Percentiles rank a stretch among this genome's conserved stretches.
Evolutionary conservation across 1,140 invertebrate species (phyloP).

Genomic region (Scaptodrosophila lebanonensis): DNA sequence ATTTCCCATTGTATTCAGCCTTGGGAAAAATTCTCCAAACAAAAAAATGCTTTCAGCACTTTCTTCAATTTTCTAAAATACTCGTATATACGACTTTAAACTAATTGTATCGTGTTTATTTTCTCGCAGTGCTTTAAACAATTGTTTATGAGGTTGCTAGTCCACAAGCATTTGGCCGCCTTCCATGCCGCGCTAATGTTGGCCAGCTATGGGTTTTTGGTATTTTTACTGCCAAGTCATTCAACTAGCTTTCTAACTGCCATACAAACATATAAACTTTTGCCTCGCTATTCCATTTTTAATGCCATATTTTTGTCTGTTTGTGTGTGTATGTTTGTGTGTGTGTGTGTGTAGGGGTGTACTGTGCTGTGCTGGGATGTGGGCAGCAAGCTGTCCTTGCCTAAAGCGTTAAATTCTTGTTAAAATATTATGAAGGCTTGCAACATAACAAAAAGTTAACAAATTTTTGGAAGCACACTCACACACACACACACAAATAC

Average conservation of each 20-base stretch:
- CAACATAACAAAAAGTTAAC: conserved; percentile 31
- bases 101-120: no score
- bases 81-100: no score
- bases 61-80: no score
- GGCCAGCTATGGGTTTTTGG: conserved; percentile 49
- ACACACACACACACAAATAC: no score
- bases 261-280: no score
- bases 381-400: conserved; percentile 37
- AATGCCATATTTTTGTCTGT: conserved; percentile 52
- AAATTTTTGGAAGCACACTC: conserved; percentile 18
- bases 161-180: no score
- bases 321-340: conserved; percentile 14
- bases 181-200: no score
- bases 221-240: conserved; percentile 43
- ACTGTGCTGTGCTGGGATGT: background rate
- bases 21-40: no score
- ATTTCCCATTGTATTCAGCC: no score
- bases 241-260: background rate
- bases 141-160: no score
- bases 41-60: no score
- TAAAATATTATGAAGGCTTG: conserved; percentile 49
- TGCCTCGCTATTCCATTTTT: conserved; percentile 51
- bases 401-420: conserved; percentile 65
- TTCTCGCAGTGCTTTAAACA: no score
- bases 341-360: background rate